These are phyloP conservation scores for Serilophus lunatus DNA, from an alignment of 2,113 vertebrate species.

Conservation along the genomic window DNA sequence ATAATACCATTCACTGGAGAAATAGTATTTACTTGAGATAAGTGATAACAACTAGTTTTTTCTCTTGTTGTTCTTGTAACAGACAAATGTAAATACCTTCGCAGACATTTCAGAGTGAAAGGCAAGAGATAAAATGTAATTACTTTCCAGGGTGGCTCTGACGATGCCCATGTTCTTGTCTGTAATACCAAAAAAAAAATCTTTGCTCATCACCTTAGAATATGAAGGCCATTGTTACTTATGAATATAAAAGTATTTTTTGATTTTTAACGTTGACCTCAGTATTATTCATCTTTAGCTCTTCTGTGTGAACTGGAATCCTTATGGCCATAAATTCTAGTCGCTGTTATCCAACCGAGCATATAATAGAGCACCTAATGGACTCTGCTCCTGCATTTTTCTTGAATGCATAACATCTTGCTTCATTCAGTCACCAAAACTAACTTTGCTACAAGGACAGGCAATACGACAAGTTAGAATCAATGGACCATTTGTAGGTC, in stretches of 20 bases:
- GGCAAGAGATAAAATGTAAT: slow-evolving; percentile 60
- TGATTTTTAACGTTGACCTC: slow-evolving; percentile 29
- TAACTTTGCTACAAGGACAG: slow-evolving; percentile 62
- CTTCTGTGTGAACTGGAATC: slow-evolving; percentile 21
- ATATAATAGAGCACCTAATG: slow-evolving; percentile 84
- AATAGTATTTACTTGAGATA: slow-evolving; percentile 53
- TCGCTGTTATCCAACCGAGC: slow-evolving; percentile 62
- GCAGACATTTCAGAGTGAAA: slow-evolving; percentile 52
- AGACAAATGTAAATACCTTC: slow-evolving; percentile 55
- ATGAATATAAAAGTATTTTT: slow-evolving; percentile 11
- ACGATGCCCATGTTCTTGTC: background rate
- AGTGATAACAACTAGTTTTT: slow-evolving; percentile 32
- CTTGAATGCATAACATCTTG: slow-evolving; percentile 72
- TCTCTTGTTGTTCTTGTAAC: slow-evolving; percentile 52
- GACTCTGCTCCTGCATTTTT: slow-evolving; percentile 70
- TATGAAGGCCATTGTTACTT: slow-evolving; percentile 28
- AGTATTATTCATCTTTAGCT: background rate
- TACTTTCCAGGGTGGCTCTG: slow-evolving; percentile 56
- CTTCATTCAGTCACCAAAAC: slow-evolving; percentile 69
- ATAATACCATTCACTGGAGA: slow-evolving; percentile 2
- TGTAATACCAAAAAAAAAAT: background rate
- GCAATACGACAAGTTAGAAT: slow-evolving; percentile 73
- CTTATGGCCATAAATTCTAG: background rate
- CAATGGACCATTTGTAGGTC: slow-evolving; percentile 77
- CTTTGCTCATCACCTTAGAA: background rate